These are phyloP conservation scores for Ctenopoma kingsleyae DNA, from an alignment of 2,797 vertebrate genomes.

Conservation along the genomic window DNA sequence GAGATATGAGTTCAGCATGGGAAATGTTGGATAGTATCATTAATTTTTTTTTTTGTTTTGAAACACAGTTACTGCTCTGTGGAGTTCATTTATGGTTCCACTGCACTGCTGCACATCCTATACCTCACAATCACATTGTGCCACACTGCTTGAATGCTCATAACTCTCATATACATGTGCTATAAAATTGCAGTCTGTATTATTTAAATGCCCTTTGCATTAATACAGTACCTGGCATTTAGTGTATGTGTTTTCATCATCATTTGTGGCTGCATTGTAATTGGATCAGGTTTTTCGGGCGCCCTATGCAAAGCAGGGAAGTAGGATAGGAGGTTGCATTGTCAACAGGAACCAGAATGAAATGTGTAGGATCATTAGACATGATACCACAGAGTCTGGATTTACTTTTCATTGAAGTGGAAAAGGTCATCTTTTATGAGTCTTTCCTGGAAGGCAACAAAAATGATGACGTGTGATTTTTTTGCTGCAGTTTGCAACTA, in stretches of 20 bases:
- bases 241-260: conserved; percentile 44
- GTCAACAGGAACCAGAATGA: conserved; percentile 62
- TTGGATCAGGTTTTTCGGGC: conserved; percentile 43
- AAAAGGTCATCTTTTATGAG: conserved; percentile 77
- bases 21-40: conserved; percentile 33
- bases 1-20: conserved; percentile 23
- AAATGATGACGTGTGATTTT: conserved; percentile 58
- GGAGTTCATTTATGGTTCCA: conserved; percentile 49
- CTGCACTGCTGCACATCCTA: conserved; percentile 42
- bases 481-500: conserved; percentile 45
- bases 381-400: conserved; percentile 41
- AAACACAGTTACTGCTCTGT: conserved; percentile 41
- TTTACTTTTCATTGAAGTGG: conserved; percentile 72
- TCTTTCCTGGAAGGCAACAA: conserved; percentile 62
- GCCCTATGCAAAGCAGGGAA: conserved; percentile 18
- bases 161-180: conserved; percentile 41
- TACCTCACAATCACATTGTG: conserved; percentile 42
- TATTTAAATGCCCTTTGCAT: conserved; percentile 59
- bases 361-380: conserved; percentile 62
- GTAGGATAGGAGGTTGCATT: conserved; percentile 36
- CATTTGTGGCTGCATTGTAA: conserved; percentile 52
- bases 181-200: conserved; percentile 59
- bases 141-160: conserved; percentile 29
- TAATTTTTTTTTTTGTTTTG: conserved; percentile 33
- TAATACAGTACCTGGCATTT: conserved; percentile 60